These are phyloP conservation scores for Poliocrania exsul DNA, from an alignment of 2,797 vertebrate genomes.

Conservation along the genomic window DNA sequence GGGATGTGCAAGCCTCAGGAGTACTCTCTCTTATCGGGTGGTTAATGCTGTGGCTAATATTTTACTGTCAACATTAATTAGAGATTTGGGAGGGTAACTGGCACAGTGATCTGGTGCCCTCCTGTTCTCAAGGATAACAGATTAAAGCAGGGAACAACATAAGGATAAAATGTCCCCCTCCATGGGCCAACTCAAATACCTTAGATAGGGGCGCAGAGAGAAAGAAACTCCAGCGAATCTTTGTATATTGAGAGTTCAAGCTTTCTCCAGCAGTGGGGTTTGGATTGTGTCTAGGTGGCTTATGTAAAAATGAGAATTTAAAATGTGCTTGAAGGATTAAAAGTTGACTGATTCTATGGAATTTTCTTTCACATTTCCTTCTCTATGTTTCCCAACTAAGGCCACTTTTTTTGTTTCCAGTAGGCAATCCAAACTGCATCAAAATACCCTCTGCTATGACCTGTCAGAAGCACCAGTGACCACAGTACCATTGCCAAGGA, in stretches of 20 bases:
- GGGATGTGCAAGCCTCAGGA: neutral
- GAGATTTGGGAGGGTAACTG: constrained; percentile 8
- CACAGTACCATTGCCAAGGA: neutral
- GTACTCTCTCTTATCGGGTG: neutral
- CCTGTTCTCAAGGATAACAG: neutral
- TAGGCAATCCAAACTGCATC: neutral
- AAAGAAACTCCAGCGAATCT: neutral
- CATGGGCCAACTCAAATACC: neutral
- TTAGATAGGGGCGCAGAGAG: neutral
- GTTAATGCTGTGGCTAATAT: neutral
- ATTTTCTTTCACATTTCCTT: neutral
- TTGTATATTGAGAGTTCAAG: neutral
- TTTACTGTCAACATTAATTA: constrained; percentile 40
- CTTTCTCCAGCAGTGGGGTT: neutral
- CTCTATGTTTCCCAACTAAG: neutral
- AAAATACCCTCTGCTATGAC: neutral
- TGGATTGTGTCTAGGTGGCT: neutral
- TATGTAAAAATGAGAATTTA: neutral
- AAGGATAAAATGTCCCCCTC: neutral
- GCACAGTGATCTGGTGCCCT: neutral
- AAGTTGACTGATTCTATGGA: neutral
- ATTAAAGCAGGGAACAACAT: neutral
- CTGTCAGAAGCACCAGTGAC: neutral
- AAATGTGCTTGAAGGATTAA: neutral
- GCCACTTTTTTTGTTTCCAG: neutral